Evolutionary conservation across 2,888 invertebrate genomes (phyloP), one percentile per base, ranked within the genome.

Genomic region (Dynastes hyllus): DNA sequence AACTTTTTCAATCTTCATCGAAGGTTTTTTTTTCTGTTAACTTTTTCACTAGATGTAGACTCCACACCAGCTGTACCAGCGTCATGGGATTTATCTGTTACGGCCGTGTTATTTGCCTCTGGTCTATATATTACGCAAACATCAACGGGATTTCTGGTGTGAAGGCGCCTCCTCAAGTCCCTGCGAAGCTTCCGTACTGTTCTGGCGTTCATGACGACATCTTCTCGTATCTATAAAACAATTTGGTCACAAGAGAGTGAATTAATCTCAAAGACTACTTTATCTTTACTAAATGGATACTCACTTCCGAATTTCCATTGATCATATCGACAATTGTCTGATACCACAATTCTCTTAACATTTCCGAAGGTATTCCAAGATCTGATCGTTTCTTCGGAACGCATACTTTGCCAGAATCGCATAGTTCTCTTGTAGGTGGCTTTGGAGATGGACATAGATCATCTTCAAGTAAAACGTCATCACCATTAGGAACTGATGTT

Each of bases 381-480:
- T 76, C 78, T 22, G 80, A 77, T 40, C 85, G 82, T 37, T 85
- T 84, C 27, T 83, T 84, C 4, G 85, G 85, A 32, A 84, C 82
- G 79, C 89, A 89, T 76, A 85, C 87, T 73, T 84, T 83, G 27
- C 84, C 83, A 0, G 88, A 85, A 77, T 87, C 85, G 81, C 90
- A 90, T 6, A 90, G 82, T 81, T 90, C 88, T 32, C 83, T 81
- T 83, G 87, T 83, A 80, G 86, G 76, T 75, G 86, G 83, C 81
- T 88, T 84, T 78, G 84, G 83, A 9, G 83, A 83, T 0, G 81
- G 83, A 81, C 90, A 90, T 27, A 86, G 83, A 1, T 81, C 75
- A 70, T 89, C 88, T 50, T 88, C 88, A 4, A 88, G 86, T n/a
- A 90, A 82, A 6, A 89, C 87, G 80, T 90, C 91, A 61, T 91